Conservation (phyloP, 2,888 invertebrate genomes). For the Clistopyga incitator region DNA sequence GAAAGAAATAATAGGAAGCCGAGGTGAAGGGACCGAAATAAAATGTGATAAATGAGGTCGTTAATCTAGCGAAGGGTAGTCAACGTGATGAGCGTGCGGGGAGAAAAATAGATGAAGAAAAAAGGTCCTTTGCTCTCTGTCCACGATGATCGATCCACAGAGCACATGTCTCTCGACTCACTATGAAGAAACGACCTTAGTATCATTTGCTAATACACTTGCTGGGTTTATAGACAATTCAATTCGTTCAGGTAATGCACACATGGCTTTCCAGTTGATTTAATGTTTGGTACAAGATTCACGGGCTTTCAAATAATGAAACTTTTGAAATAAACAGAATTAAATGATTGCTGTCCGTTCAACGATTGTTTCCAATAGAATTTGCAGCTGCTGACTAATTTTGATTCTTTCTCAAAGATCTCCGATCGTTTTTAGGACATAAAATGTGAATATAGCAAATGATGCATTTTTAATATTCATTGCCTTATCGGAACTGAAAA, state of each 20-base stretch:
- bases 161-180: background rate
- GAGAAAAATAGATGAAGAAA: background rate
- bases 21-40: background rate
- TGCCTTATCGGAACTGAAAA: no score
- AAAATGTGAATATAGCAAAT: no score
- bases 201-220: background rate
- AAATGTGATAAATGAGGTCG: constrained; percentile 24
- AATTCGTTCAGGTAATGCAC: background rate
- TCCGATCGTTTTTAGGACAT: no score
- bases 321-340: background rate
- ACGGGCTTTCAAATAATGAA: background rate
- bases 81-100: background rate
- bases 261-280: background rate
- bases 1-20: constrained; percentile 6
- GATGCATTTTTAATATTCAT: no score
- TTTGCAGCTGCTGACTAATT: no score
- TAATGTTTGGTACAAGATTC: no score
- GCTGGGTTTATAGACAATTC: background rate
- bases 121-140: constrained; percentile 7
- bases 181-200: background rate
- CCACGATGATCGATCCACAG: constrained; percentile 18
- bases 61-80: constrained; percentile 27
- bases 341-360: background rate
- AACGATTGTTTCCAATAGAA: background rate
- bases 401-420: no score